Percentiles rank a stretch among this genome's conserved stretches.
Evolutionary conservation across 2,113 vertebrate species (phyloP).

Genomic region (Orycteropus afer): DNA sequence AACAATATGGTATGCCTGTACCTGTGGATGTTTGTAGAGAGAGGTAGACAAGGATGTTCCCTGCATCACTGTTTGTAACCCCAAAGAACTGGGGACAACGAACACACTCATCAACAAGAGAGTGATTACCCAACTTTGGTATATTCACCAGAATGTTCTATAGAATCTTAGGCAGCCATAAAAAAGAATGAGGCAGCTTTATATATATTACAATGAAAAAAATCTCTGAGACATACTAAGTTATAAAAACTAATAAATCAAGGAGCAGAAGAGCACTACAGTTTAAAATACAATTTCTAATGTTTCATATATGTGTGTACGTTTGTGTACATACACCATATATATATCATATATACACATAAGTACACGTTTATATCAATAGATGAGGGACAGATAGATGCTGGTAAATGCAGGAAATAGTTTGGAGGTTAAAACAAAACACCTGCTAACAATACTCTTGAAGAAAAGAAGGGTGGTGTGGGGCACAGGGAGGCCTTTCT

Average conservation of each 20-base stretch:
- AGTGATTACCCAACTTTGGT: neutral
- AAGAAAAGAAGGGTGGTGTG: neutral
- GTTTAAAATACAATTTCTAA: constrained; percentile 37
- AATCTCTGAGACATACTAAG: neutral
- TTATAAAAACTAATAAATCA: neutral
- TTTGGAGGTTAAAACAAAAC: neutral
- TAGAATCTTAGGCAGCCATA: neutral
- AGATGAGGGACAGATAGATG: neutral
- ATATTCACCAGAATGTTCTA: neutral
- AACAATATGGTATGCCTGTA: no score
- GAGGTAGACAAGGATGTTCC: neutral
- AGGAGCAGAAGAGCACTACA: neutral
- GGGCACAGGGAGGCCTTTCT: neutral
- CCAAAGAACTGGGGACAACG: neutral
- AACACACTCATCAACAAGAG: neutral
- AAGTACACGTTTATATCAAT: neutral
- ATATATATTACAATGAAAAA: neutral
- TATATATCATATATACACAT: neutral
- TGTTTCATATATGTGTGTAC: neutral
- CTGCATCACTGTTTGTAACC: neutral
- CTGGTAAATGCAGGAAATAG: neutral
- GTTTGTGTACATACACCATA: neutral
- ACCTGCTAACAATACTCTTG: neutral
- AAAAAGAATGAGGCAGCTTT: neutral
- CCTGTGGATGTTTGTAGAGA: neutral